Conservation (phyloP, 2,888 invertebrate genomes). For the Agonopterix arenella region DNA sequence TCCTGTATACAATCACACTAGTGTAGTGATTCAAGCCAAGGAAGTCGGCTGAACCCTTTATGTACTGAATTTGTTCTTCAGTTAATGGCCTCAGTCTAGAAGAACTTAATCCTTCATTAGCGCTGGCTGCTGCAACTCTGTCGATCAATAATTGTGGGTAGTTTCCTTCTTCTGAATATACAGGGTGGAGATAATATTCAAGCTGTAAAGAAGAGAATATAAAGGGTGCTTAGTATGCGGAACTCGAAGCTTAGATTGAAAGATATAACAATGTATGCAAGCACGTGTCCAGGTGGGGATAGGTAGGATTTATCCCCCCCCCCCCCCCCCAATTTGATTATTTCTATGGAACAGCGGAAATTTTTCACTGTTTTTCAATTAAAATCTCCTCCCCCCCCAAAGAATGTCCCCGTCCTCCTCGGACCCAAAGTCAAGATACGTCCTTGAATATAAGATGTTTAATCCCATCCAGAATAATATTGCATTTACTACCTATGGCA, state of each 20-base stretch:
- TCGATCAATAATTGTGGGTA: conserved; percentile 78
- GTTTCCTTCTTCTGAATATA: conserved; percentile 75
- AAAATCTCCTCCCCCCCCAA: too few species aligned
- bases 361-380: too few species aligned
- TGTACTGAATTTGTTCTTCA: conserved; percentile 40
- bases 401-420: too few species aligned
- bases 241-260: conserved; percentile 1
- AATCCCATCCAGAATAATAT: too few species aligned
- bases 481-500: too few species aligned
- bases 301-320: too few species aligned
- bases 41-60: conserved; percentile 40
- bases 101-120: conserved; percentile 46
- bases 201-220: conserved; percentile 39
- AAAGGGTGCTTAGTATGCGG: conserved; percentile 5
- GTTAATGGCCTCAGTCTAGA: conserved; percentile 64
- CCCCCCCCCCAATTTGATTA: too few species aligned
- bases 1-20: conserved; percentile 29
- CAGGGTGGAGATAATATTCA: conserved; percentile 78
- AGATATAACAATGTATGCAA: neutral
- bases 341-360: too few species aligned
- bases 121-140: conserved; percentile 69
- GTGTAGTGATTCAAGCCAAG: conserved; percentile 81
- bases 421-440: too few species aligned
- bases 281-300: too few species aligned
- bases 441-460: too few species aligned